Conservation (phyloP, 2,113 vertebrate genomes). For the western clawed frog (Xenopus tropicalis) region DNA sequence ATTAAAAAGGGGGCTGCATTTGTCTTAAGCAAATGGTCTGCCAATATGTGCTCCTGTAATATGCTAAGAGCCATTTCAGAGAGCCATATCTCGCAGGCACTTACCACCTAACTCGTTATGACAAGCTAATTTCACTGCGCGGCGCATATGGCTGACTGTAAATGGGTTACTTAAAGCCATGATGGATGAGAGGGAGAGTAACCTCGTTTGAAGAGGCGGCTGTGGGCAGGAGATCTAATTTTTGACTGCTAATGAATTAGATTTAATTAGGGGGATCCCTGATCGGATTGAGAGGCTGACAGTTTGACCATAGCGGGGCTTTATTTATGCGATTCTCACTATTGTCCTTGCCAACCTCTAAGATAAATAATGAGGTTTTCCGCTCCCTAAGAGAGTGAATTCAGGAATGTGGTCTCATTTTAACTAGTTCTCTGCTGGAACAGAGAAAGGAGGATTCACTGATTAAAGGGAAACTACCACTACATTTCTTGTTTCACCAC, state of each 20-base stretch:
- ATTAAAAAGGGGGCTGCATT: constrained; percentile 79
- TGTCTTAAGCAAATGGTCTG: constrained; percentile 95
- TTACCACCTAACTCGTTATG: constrained; percentile 97
- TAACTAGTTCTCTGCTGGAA: background rate
- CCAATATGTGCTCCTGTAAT: constrained; percentile 92
- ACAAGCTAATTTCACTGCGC: constrained; percentile 96
- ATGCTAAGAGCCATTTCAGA: constrained; percentile 96
- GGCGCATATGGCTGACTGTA: constrained; percentile 89
- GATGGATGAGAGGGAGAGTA: constrained; percentile 92
- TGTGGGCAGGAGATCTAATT: constrained; percentile 92
- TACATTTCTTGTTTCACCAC: too few relatives aligned
- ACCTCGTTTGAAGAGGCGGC: constrained; percentile 87
- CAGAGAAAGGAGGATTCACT: too few relatives aligned
- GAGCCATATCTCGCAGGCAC: constrained; percentile 76
- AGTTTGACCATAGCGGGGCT: constrained; percentile 77
- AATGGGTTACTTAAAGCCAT: constrained; percentile 98
- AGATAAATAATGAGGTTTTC: constrained; percentile 37
- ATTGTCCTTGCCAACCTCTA: constrained; percentile 32
- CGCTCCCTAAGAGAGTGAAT: constrained; percentile 22
- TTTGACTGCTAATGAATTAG: constrained; percentile 97
- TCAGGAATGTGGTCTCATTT: constrained; percentile 15
- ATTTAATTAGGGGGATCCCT: constrained; percentile 93
- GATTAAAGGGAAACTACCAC: too few relatives aligned
- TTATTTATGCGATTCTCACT: constrained; percentile 47
- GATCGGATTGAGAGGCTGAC: constrained; percentile 92